Percentiles rank a stretch among this genome's conserved stretches.
These are phyloP conservation scores for Bhutanitis thaidina DNA, from an alignment of 2,888 invertebrate species.

Conservation along the genomic window DNA sequence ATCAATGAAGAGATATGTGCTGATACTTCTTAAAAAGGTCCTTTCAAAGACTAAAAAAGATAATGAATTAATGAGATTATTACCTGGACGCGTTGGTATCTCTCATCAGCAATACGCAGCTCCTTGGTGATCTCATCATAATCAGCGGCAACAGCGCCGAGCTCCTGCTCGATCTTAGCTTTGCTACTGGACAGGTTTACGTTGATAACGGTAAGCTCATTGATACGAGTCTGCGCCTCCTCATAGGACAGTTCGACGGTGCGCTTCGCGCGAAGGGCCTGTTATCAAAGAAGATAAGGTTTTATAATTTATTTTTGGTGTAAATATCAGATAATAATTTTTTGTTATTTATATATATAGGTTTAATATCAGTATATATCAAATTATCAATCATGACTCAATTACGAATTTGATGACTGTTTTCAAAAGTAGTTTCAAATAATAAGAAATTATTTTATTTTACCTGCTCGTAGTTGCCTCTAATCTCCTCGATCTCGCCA, in stretches of 20 bases:
- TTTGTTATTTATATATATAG: too few species aligned
- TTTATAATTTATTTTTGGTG: too few species aligned
- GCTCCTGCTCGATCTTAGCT: conserved; percentile 97
- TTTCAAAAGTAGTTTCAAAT: background rate
- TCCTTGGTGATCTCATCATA: conserved; percentile 99
- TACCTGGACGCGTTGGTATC: conserved; percentile 94
- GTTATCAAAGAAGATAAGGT: conserved; percentile 21
- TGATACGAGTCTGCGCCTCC: conserved; percentile 94
- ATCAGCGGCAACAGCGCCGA: conserved; percentile 94
- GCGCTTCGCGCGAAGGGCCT: conserved; percentile 96
- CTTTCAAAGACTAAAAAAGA: too few species aligned
- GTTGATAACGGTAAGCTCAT: conserved; percentile 96
- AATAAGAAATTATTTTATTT: too few species aligned
- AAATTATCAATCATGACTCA: too few species aligned
- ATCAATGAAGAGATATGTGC: too few species aligned
- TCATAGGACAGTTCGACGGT: conserved; percentile 93
- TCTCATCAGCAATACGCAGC: conserved; percentile 94
- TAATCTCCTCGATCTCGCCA: conserved; percentile 97
- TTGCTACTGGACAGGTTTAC: conserved; percentile 96
- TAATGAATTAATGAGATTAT: too few species aligned
- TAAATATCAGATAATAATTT: too few species aligned
- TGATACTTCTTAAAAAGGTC: too few species aligned
- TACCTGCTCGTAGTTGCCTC: conserved; percentile 91
- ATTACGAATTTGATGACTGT: too few species aligned
- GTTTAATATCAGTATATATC: too few species aligned